Percentiles rank a stretch among this genome's conserved stretches.
Evolutionary conservation across 2,888 invertebrate species (phyloP).

Genomic region (Erynnis tages): DNA sequence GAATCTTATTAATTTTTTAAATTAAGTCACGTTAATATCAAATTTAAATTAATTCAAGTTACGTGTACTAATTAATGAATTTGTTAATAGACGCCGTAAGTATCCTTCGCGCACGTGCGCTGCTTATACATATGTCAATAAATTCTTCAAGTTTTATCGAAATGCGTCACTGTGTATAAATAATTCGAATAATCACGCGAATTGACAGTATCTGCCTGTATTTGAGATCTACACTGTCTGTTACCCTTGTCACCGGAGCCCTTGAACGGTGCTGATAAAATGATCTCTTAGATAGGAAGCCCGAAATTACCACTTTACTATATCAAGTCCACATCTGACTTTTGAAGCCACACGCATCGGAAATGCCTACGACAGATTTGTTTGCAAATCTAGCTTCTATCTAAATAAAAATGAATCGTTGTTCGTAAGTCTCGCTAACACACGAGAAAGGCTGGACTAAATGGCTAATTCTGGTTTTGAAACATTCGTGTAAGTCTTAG

Average conservation of each 20-base stretch:
- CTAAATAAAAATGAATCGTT: too few relatives aligned
- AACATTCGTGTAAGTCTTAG: too few relatives aligned
- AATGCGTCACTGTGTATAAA: not conserved
- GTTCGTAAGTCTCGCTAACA: too few relatives aligned
- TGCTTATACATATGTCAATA: not conserved
- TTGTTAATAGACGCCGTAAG: not conserved
- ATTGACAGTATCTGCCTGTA: slow-evolving; percentile 21
- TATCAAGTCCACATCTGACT: not conserved
- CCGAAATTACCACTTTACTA: not conserved
- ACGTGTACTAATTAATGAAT: too few relatives aligned
- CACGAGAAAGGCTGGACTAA: too few relatives aligned
- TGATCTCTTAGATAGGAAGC: not conserved
- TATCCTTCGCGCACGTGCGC: not conserved
- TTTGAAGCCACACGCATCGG: not conserved
- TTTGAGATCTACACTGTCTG: too few relatives aligned
- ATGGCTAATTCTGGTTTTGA: too few relatives aligned
- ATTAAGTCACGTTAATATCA: too few relatives aligned
- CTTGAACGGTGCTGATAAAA: not conserved
- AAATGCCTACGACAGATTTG: too few relatives aligned
- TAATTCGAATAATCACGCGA: not conserved
- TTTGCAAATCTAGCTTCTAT: slow-evolving; percentile 7
- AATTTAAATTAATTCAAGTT: too few relatives aligned
- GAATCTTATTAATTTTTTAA: too few relatives aligned
- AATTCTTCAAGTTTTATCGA: not conserved
- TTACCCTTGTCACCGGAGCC: not conserved